Conservation (phyloP, 2,113 vertebrate species). For the Pica pica region DNA sequence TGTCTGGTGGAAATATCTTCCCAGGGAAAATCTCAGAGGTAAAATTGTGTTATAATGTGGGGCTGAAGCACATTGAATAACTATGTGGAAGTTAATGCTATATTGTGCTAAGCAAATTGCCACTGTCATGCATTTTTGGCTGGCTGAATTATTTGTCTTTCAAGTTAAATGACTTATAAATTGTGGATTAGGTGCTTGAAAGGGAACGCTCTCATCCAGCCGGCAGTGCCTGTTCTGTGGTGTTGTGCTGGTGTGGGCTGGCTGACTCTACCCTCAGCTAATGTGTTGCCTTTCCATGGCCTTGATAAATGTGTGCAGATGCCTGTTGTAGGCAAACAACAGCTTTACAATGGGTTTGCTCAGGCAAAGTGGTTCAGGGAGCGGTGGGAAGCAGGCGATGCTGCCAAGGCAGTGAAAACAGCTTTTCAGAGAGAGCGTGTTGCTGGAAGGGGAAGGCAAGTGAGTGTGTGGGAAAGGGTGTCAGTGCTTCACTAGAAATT, state of each 20-base stretch:
- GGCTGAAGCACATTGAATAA: neutral
- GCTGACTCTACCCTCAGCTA: neutral
- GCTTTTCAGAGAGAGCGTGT: neutral
- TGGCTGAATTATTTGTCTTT: neutral
- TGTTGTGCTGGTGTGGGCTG: neutral
- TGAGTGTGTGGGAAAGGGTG: neutral
- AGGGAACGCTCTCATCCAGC: neutral
- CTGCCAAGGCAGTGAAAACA: slow-evolving; percentile 9
- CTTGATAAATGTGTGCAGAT: slow-evolving; percentile 10
- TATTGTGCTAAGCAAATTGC: neutral
- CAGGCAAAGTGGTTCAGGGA: neutral
- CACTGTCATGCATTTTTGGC: neutral
- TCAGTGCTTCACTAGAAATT: neutral
- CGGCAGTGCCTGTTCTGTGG: neutral
- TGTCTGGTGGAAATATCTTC: neutral
- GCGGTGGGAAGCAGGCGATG: neutral
- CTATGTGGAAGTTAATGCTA: neutral
- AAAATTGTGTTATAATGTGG: neutral
- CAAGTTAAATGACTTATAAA: neutral
- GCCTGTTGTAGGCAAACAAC: slow-evolving; percentile 25
- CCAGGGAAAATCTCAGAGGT: neutral
- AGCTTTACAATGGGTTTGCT: slow-evolving; percentile 24
- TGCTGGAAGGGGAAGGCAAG: neutral
- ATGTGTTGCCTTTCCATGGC: neutral
- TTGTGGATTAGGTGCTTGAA: neutral